Percentiles rank a stretch among this genome's conserved stretches.
Conservation (phyloP, 1,140 invertebrate genomes). For the Luehdorfia chinensis region DNA sequence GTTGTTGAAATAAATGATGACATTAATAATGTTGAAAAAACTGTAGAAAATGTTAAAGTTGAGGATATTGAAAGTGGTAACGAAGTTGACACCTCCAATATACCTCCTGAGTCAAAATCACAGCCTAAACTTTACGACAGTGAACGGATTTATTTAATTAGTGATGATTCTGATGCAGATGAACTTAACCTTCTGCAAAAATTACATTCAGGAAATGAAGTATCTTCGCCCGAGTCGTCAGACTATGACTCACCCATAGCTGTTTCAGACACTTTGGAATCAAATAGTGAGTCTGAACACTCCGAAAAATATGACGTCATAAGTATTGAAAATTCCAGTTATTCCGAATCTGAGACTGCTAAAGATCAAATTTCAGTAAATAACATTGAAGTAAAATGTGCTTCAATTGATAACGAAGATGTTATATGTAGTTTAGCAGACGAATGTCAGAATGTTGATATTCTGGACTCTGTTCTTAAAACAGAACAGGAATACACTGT, state of each 20-base stretch:
- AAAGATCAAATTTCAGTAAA: constrained; percentile 14
- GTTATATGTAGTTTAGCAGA: constrained; percentile 17
- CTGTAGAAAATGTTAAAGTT: constrained; percentile 14
- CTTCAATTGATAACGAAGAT: constrained; percentile 15
- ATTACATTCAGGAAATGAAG: constrained; percentile 50
- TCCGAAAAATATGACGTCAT: constrained; percentile 44
- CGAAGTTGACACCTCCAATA: not conserved
- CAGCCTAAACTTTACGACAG: constrained; percentile 11
- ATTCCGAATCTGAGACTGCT: constrained; percentile 49
- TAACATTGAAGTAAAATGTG: not conserved
- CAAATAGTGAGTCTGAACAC: constrained; percentile 31
- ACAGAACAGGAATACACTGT: constrained; percentile 2
- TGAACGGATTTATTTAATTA: constrained; percentile 3
- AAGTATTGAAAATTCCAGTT: constrained; percentile 66
- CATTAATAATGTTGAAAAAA: constrained; percentile 2
- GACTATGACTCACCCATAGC: constrained; percentile 49
- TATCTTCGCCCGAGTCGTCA: constrained; percentile 40
- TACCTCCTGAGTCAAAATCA: not conserved
- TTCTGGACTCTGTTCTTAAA: constrained; percentile 5
- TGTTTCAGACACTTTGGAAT: constrained; percentile 52
- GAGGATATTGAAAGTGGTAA: constrained; percentile 14
- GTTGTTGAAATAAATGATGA: constrained; percentile 6
- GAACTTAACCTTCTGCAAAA: constrained; percentile 61
- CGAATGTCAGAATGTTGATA: constrained; percentile 8
- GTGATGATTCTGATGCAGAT: constrained; percentile 52